Conservation (phyloP, 2,797 vertebrate genomes). For the Ptychadena robeensis region DNA sequence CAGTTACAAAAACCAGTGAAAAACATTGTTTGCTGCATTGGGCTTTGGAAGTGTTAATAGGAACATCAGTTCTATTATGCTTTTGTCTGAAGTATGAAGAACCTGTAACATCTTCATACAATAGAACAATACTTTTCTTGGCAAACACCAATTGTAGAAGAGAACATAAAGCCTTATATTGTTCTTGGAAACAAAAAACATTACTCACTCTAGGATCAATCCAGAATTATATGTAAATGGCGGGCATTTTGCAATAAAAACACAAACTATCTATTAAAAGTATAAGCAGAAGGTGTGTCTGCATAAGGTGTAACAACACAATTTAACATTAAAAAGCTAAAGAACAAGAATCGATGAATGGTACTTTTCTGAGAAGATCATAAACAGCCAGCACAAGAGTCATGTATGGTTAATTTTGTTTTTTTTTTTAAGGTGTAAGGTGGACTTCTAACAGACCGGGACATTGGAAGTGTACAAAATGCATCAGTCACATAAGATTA, state of each 20-base stretch:
- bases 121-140: conserved; percentile 45
- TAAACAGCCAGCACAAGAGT: neutral
- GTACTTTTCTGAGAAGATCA: neutral
- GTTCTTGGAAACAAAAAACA: conserved; percentile 55
- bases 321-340: conserved; percentile 18
- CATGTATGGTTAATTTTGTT: neutral
- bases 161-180: conserved; percentile 40
- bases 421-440: neutral
- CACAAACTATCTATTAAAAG: conserved; percentile 32
- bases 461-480: no score
- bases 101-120: conserved; percentile 42
- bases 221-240: conserved; percentile 41
- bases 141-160: conserved; percentile 20
- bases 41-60: conserved; percentile 35
- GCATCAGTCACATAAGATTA: no score
- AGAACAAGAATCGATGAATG: neutral
- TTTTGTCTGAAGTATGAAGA: conserved; percentile 28
- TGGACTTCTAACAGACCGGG: no score
- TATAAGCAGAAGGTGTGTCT: conserved; percentile 32
- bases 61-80: conserved; percentile 35
- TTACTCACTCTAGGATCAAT: conserved; percentile 53
- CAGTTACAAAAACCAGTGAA: conserved; percentile 11
- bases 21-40: conserved; percentile 17
- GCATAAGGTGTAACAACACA: neutral
- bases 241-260: conserved; percentile 13